Evolutionary conservation across 2,888 invertebrate species (phyloP), one percentile per base, ranked within the genome.

Genomic region (Ormia ochracea): DNA sequence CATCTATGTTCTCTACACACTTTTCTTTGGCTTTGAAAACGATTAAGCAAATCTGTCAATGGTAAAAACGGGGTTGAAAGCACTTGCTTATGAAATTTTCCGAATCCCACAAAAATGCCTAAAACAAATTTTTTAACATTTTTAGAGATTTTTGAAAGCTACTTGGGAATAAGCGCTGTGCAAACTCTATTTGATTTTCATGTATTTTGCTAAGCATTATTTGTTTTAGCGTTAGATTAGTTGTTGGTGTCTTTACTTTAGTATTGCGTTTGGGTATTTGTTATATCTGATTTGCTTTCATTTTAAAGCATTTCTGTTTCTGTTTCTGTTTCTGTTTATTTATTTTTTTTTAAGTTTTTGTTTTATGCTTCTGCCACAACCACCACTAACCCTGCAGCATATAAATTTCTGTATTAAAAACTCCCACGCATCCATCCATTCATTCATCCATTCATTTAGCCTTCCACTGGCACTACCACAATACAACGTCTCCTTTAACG

Each of bases 251-350:
- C 4, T 45, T 21, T 68, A 12, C 48, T 78, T 72, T 14, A 12
- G 1, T 23, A 26, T 41, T 12, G n/a, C 21, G 70, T 79, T 63
- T 61, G 76, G 26, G 5, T 63, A 23, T 61, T 52, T 72, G 74
- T 66, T 65, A 69, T 56, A 61, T 26, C 50, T 75, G 38, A 54
- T 70, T 75, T 75, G 65, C 65, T 70, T 75, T 75, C 54, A 65
- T 79, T 79, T 74, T 69, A 63, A 73, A 68, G 48, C 45, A 54
- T 74, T 75, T 75, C 72, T 33, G 4, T 17, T 23, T 48, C 10
- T 4, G 21, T 26, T 21, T 56, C 9, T 23, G 38, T 17, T 54
- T 52, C 26, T 33, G 14, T 48, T 41, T 38, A n/a, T n/a, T n/a
- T n/a, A n/a, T n/a, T n/a, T n/a, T n/a, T n/a, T n/a, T n/a, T n/a